These are phyloP conservation scores for Micrasema longulum DNA, from an alignment of 1,140 invertebrate species.

Conservation along the genomic window DNA sequence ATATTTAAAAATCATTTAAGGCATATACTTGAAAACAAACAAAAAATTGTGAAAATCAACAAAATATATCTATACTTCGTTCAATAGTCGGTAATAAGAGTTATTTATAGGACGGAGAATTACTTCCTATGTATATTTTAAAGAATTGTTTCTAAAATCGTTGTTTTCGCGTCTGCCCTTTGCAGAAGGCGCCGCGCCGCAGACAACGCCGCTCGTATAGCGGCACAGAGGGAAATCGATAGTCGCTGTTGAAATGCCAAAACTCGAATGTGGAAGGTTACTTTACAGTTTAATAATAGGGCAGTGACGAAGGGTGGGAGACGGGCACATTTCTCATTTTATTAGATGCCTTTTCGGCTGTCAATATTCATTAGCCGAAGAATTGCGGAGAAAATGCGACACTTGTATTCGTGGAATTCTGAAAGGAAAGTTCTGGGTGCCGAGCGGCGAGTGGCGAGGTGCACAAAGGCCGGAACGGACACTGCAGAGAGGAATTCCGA, in stretches of 20 bases:
- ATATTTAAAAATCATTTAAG: too few species aligned
- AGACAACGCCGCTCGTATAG: background rate
- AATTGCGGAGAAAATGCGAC: conserved; percentile 1
- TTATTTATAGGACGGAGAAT: background rate
- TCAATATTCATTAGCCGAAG: background rate
- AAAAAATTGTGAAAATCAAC: too few species aligned
- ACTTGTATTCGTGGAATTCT: background rate
- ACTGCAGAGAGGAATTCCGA: conserved; percentile 3
- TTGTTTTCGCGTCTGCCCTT: background rate
- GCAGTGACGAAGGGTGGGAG: background rate
- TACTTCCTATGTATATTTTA: background rate
- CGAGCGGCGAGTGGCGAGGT: background rate
- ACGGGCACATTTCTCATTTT: too few species aligned
- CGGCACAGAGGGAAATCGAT: conserved; percentile 14
- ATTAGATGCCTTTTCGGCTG: background rate
- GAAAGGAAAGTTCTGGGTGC: background rate
- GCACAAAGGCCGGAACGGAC: background rate
- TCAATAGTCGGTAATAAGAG: too few species aligned
- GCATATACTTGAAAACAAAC: too few species aligned
- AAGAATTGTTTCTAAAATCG: background rate
- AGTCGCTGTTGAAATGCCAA: conserved; percentile 26
- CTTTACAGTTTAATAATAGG: background rate
- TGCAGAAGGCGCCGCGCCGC: background rate
- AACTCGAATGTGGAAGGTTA: background rate
- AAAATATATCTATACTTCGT: too few species aligned